A percentile compares a stretch with the other conserved stretches of the same genome.
Evolutionary conservation across 2,113 vertebrate genomes (phyloP).

Genomic region (Galemys pyrenaicus): DNA sequence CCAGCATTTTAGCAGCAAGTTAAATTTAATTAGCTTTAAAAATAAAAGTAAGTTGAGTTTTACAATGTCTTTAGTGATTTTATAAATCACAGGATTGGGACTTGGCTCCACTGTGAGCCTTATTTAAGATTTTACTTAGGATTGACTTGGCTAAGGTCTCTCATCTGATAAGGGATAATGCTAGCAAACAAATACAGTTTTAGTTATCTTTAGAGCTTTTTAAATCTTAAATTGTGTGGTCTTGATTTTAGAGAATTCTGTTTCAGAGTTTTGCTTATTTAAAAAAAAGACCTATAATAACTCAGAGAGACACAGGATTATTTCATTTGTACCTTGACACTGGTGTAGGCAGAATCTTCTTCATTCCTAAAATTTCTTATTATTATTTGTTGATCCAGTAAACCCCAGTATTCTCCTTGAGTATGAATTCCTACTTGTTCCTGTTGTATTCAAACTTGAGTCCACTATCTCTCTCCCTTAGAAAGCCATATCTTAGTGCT

Average conservation of each 20-base stretch:
- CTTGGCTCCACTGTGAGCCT: neutral
- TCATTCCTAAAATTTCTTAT: too few relatives aligned
- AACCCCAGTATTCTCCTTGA: too few relatives aligned
- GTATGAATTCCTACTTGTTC: too few relatives aligned
- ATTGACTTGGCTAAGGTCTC: neutral
- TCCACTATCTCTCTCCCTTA: too few relatives aligned
- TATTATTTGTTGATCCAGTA: too few relatives aligned
- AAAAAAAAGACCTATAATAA: neutral
- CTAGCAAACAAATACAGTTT: neutral
- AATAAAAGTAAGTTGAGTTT: neutral
- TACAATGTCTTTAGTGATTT: neutral
- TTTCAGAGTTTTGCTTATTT: neutral
- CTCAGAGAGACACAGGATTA: too few relatives aligned
- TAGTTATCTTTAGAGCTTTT: neutral
- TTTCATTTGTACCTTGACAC: too few relatives aligned
- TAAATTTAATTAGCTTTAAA: conserved; percentile 1
- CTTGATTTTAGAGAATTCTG: neutral
- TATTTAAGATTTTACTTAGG: neutral
- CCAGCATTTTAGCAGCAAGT: neutral
- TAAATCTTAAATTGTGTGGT: neutral
- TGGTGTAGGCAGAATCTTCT: too few relatives aligned
- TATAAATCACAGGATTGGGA: neutral
- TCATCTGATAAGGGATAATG: neutral
- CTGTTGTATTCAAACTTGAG: too few relatives aligned
- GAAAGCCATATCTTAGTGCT: too few relatives aligned